Conservation (phyloP, 2,888 invertebrate species). For the Aleiodes testaceus region DNA sequence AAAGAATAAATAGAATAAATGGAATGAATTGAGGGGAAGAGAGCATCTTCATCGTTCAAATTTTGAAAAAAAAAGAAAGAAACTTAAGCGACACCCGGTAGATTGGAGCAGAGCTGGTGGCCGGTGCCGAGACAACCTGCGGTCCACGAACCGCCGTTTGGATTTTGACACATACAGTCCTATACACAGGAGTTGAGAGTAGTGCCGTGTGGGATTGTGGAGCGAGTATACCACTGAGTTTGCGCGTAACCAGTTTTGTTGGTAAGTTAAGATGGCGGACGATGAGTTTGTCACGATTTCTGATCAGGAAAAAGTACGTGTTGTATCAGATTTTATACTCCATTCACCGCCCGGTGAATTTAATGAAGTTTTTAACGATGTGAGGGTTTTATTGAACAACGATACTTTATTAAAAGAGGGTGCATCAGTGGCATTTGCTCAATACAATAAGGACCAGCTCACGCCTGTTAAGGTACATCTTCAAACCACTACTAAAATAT, state of each 20-base stretch:
- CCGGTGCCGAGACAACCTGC: conserved; percentile 45
- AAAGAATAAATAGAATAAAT: neutral
- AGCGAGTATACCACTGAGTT: conserved; percentile 32
- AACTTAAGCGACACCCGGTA: conserved; percentile 33
- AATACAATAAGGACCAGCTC: conserved; percentile 99
- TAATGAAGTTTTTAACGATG: conserved; percentile 99
- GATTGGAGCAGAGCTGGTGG: conserved; percentile 43
- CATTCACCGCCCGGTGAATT: conserved; percentile 99
- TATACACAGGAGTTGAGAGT: neutral
- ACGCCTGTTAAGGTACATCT: conserved; percentile 85
- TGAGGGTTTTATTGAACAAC: conserved; percentile 93
- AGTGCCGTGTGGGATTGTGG: neutral
- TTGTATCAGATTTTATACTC: conserved; percentile 97
- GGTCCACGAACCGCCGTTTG: conserved; percentile 58
- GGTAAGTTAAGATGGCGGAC: conserved; percentile 84
- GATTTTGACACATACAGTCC: conserved; percentile 65
- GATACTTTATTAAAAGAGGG: conserved; percentile 96
- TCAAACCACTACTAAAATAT: conserved; percentile 39
- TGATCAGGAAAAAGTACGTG: conserved; percentile 94
- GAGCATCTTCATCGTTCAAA: too few relatives aligned
- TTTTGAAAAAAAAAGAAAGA: neutral
- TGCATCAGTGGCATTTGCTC: conserved; percentile 96
- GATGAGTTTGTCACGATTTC: conserved; percentile 88
- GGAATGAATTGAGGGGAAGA: too few relatives aligned
- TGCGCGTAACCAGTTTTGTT: conserved; percentile 53